A percentile compares a stretch with the other conserved stretches of the same genome.
These are phyloP conservation scores for Aporophyla nigra DNA, from an alignment of 2,888 invertebrate genomes.

Conservation along the genomic window DNA sequence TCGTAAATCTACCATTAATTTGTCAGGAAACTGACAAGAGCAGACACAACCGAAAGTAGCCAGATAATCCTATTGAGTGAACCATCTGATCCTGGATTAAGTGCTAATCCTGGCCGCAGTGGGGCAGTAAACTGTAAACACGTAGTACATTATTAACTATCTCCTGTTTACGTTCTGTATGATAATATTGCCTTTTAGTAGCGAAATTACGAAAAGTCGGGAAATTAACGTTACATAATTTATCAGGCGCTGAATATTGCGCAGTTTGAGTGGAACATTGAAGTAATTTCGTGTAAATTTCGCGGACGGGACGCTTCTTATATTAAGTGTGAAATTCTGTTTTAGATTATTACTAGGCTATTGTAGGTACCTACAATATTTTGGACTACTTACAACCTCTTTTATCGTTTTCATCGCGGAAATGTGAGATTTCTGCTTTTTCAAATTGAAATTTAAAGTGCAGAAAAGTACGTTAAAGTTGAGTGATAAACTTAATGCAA, in stretches of 20 bases:
- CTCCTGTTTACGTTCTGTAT: constrained; percentile 34
- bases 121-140: constrained; percentile 32
- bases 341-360: constrained; percentile 26
- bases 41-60: constrained; percentile 31
- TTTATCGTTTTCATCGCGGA: neutral
- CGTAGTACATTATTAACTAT: constrained; percentile 36
- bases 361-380: neutral
- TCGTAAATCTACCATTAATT: constrained; percentile 52
- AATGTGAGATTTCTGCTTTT: constrained; percentile 14
- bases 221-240: constrained; percentile 63
- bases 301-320: constrained; percentile 28
- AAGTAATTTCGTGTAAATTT: constrained; percentile 49
- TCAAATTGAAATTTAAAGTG: constrained; percentile 18
- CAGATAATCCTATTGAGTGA: constrained; percentile 52
- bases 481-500: constrained; percentile 34
- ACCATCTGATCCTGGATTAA: constrained; percentile 56
- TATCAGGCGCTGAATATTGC: constrained; percentile 52
- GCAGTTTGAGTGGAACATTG: constrained; percentile 48
- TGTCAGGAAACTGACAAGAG: constrained; percentile 50
- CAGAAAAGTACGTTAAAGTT: constrained; percentile 31
- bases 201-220: constrained; percentile 50
- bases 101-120: constrained; percentile 41
- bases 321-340: constrained; percentile 48
- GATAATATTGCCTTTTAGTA: constrained; percentile 44
- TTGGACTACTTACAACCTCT: neutral